Base-by-base conservation (phyloP, 2,113 vertebrate species). In the Callospermophilus lateralis region DNA sequence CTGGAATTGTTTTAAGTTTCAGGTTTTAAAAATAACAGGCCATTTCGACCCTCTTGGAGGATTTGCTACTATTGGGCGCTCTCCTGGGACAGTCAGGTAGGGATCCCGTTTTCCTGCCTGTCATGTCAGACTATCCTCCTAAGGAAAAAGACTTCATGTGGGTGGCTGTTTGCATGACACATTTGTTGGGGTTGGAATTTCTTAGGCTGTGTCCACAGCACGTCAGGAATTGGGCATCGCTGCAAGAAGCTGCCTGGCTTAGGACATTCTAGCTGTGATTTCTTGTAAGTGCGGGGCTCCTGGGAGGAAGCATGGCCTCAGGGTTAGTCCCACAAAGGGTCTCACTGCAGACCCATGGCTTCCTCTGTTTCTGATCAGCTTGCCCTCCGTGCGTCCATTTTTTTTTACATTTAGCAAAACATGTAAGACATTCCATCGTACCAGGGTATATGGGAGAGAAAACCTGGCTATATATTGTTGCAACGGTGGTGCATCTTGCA, bases 21-120 rank as follows among this genome's bases (percentile, higher is more conserved):
- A 89, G 89, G 53, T 95, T 97, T 97, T 78, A 78, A 63, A 94
- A 81, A 68, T 90, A 94, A 95, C 81, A 93, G 92, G 92, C 86
- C 78, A 4, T 58, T 89, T 72, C 92, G 78, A 83, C 15, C 94
- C 13, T 13, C 39, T 89, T 73, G 48, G 87, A 95, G 4, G 68
- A 79, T 89, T 97, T 95, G 70, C 84, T 76, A 92, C 96, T 95
- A 93, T 42, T n/a, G 90, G 17, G 22, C 6, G 0, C 63, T 89
- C 84, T 70, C 89, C 51, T 42, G 88, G 70, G 91, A 73, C 48
- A 0, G 12, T 70, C 88, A 86, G 74, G 87, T 70, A 13, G 30
- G 96, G 74, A 16, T 74, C 6, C 0, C 48, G 84, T 68, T 95
- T 51, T 92, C 80, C 94, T 2, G 48, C 45, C 92, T 88, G 95